Evolutionary conservation across 2,888 invertebrate species (phyloP), one percentile per base, ranked within the genome.

Genomic region (Eucera pruinosa): DNA sequence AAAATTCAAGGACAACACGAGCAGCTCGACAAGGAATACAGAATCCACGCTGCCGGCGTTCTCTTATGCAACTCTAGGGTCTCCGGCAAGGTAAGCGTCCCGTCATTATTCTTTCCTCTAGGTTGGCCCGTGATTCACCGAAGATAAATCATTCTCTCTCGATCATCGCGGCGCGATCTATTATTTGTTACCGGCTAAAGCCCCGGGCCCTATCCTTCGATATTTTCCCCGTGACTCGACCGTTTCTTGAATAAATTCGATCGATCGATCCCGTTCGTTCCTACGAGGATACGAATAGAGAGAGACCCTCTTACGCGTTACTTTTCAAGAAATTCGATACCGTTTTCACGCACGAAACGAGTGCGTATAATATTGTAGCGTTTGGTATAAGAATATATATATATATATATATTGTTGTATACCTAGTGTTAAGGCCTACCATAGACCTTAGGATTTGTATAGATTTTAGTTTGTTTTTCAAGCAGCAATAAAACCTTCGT

Each of bases 1-100:
- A 94, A 95, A 84, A 95, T 95, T 82, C 95, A 95, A 92, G 94
- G 94, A 72, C 95, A 95, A 87, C 94, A 95, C 89, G 95, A 95
- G 87, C 95, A 95, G 83, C 93, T 95, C 87, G 95, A 95, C 86
- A 94, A 95, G 87, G 95, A 95, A 86, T 95, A 95, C 89, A 92
- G 94, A 81, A 94, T 94, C 82, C 95, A 95, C 88, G 95, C 95
- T 61, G 93, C 95, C 68, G 95, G 95, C 68, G 95, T 94, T 74
- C 93, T 95, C 54, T 93, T 95, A 48, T 94, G 94, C 82, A 95
- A 95, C 88, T 94, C 94, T 25, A 93, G 95, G 78, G 94, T 94
- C 75, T 94, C 93, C 65, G 95, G 95, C 86, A 95, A 95, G 93
- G 95, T 95, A 90, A 92, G 93, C 84, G 69, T 64, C 60, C 54